A percentile compares a stretch with the other conserved stretches of the same genome.
Evolutionary conservation across 2,888 invertebrate species (phyloP).

Genomic region (Pelosia muscerda): DNA sequence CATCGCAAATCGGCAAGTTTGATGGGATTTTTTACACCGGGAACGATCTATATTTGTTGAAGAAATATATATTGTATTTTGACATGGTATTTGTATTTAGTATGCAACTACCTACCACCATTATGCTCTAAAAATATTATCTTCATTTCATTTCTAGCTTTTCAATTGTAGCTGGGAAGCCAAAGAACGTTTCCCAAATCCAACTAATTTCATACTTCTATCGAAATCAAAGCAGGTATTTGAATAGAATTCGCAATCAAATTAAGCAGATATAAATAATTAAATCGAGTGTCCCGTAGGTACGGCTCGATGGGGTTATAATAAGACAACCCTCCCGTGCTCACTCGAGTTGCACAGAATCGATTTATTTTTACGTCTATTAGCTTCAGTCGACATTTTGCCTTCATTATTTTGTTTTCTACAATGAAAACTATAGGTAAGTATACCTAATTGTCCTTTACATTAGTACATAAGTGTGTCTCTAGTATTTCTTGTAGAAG

Average conservation of each 20-base stretch:
- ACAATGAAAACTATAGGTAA: conserved; percentile 46
- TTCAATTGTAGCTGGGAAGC: background rate
- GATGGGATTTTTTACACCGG: no score
- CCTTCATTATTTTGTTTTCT: conserved; percentile 54
- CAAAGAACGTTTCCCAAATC: background rate
- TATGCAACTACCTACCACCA: no score
- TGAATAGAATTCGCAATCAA: conserved; percentile 46
- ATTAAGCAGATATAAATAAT: conserved; percentile 54
- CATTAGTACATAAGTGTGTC: background rate
- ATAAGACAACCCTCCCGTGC: conserved; percentile 64
- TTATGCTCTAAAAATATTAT: background rate
- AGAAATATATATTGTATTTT: no score
- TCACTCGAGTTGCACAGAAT: conserved; percentile 66
- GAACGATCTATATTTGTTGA: no score
- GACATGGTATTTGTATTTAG: no score
- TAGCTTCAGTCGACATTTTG: conserved; percentile 58
- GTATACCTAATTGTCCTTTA: conserved; percentile 11
- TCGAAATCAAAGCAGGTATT: conserved; percentile 30
- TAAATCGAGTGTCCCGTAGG: conserved; percentile 50
- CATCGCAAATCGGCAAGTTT: no score
- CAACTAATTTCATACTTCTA: conserved; percentile 24
- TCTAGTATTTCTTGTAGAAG: background rate
- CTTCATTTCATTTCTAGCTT: background rate
- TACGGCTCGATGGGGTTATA: conserved; percentile 50
- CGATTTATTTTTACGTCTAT: conserved; percentile 71